A percentile compares a stretch with the other conserved stretches of the same genome.
Conservation (phyloP, 2,113 vertebrate species). For the Loxodonta africana region DNA sequence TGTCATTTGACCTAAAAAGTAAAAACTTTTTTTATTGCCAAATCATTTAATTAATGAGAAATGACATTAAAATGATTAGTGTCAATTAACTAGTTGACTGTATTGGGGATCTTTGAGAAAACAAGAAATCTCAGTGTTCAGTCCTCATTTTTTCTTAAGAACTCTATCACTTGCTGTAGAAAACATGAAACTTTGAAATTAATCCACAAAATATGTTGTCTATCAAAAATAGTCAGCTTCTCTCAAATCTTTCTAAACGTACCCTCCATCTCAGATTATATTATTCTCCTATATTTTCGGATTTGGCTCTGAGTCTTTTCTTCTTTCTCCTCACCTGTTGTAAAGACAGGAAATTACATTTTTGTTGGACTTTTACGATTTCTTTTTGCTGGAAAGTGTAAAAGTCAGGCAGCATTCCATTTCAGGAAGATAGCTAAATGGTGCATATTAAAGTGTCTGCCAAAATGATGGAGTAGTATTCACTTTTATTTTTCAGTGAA, state of each 20-base stretch:
- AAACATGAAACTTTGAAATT: not conserved
- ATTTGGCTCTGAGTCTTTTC: not conserved
- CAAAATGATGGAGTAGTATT: constrained; percentile 66
- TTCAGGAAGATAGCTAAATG: constrained; percentile 74
- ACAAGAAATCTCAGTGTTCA: not conserved
- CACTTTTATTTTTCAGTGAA: constrained; percentile 72
- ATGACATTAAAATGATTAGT: not conserved
- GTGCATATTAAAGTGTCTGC: constrained; percentile 64
- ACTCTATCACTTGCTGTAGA: not conserved
- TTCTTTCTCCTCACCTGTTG: not conserved
- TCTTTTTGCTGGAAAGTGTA: constrained; percentile 53
- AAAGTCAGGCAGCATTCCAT: constrained; percentile 42
- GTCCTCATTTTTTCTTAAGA: not conserved
- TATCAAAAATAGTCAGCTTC: constrained; percentile 1
- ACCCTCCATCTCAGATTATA: not conserved
- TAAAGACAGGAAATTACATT: constrained; percentile 46
- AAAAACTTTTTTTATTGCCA: not conserved
- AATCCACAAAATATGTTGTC: not conserved
- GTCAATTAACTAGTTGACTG: not conserved
- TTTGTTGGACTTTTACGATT: constrained; percentile 62
- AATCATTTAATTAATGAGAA: not conserved
- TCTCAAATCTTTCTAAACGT: not conserved
- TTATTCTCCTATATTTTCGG: not conserved
- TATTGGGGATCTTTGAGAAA: not conserved
- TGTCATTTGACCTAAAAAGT: not conserved